Evolutionary conservation across 2,888 invertebrate species (phyloP).

Genomic region (Idaea biselata): DNA sequence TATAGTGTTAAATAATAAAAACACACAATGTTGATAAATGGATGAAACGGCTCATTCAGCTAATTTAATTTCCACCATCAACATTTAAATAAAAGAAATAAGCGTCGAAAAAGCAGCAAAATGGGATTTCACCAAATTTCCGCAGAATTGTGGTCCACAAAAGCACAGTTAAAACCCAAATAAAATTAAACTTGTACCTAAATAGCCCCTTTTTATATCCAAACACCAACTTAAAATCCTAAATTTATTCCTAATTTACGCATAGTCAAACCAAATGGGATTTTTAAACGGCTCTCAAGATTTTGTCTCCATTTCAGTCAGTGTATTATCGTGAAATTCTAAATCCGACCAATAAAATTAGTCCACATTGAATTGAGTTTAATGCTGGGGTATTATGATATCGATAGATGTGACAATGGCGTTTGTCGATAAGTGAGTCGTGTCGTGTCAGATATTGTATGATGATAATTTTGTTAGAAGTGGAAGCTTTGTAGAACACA

Average conservation of each 20-base stretch:
- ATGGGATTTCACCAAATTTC: not conserved
- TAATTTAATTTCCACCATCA: not conserved
- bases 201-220: not conserved
- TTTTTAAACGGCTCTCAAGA: not conserved
- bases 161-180: not conserved
- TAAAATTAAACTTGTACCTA: not conserved
- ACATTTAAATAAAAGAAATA: not conserved
- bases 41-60: too few relatives aligned
- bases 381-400: constrained; percentile 37
- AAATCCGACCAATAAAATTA: constrained; percentile 74
- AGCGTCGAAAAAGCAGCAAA: not conserved
- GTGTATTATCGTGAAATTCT: constrained; percentile 59
- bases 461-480: not conserved
- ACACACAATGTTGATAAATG: too few relatives aligned
- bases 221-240: not conserved
- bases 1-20: too few relatives aligned
- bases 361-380: constrained; percentile 45
- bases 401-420: not conserved
- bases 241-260: not conserved
- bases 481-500: not conserved
- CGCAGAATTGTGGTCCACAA: not conserved
- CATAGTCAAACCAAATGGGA: not conserved
- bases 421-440: not conserved
- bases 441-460: not conserved
- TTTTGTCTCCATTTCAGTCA: constrained; percentile 34